A percentile compares a stretch with the other conserved stretches of the same genome.
These are phyloP conservation scores for Drosophila phalerata DNA, from an alignment of 2,888 invertebrate genomes.

Conservation along the genomic window DNA sequence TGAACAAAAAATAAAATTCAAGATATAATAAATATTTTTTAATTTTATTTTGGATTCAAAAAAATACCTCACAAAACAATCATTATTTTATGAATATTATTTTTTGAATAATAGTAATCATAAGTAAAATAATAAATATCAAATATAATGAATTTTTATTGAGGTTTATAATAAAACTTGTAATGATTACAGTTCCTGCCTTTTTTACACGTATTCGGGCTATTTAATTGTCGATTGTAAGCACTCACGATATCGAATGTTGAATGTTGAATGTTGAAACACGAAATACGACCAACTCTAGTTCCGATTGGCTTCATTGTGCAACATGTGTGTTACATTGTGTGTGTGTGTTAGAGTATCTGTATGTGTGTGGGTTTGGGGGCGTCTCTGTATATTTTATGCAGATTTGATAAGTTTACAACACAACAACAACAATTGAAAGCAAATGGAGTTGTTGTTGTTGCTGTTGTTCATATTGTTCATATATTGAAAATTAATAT, in stretches of 20 bases:
- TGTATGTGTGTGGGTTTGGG: constrained; percentile 13
- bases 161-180: too few relatives aligned
- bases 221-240: neutral
- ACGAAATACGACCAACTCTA: constrained; percentile 7
- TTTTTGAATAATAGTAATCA: too few relatives aligned
- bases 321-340: constrained; percentile 44
- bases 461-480: constrained; percentile 14
- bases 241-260: constrained; percentile 8
- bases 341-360: constrained; percentile 18
- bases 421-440: constrained; percentile 33
- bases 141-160: too few relatives aligned
- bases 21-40: too few relatives aligned
- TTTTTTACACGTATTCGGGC: too few relatives aligned
- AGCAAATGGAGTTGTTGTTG: constrained; percentile 34
- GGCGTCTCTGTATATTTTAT: constrained; percentile 57
- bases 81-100: too few relatives aligned
- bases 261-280: too few relatives aligned
- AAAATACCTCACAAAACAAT: too few relatives aligned
- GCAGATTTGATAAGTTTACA: constrained; percentile 69
- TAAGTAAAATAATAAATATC: too few relatives aligned
- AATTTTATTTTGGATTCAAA: too few relatives aligned
- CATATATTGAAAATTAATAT: constrained; percentile 73
- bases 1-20: too few relatives aligned
- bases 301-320: constrained; percentile 31
- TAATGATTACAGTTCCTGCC: too few relatives aligned